Evolutionary conservation across 2,888 invertebrate genomes (phyloP), one percentile per base, ranked within the genome.

Genomic region (Andricus quercusramuli): DNA sequence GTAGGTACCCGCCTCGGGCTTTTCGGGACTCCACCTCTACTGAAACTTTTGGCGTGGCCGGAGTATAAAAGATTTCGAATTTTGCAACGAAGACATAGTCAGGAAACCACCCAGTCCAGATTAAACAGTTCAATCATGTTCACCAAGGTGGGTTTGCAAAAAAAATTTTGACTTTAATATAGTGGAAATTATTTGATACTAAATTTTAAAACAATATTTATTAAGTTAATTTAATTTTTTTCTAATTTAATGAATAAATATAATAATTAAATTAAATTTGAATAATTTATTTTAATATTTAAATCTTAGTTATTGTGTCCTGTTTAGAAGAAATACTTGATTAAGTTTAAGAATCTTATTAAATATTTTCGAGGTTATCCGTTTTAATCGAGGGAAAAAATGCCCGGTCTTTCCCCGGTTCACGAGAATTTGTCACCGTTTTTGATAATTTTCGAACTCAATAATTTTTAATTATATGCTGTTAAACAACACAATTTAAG

Each of bases 61-160:
- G 82, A 83, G 87, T 90, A 89, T 90, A 89, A 88, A 90, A 89
- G 89, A 86, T 86, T 86, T 85, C 85, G 86, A 79, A 77, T 81
- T 76, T 79, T 79, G 79, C 78, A 81, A 77, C 68, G 80, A 64
- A 74, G 79, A 78, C 81, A 84, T 80, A 85, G 81, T 85, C 79
- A 78, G 83, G 82, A 85, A 85, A 83, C 79, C 74, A 82, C 68
- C 81, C 70, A 66, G 76, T 74, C 79, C 74, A 80, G 82, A 78
- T 81, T 79, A 66, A 82, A 79, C 70, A 41, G 80, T 56, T 65
- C 82, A 81, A 82, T 78, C 84, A 86, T 84, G 84, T 85, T 85
- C 83, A 76, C 82, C 80, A 85, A 86, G 83, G 85, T 85, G 80
- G 81, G 83, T 83, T 32, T 41, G 41, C 9, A 37, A 56, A 56